phyloP scores from a whole-genome alignment of 2,888 invertebrate genomes.

The Blera fallax region DNA sequence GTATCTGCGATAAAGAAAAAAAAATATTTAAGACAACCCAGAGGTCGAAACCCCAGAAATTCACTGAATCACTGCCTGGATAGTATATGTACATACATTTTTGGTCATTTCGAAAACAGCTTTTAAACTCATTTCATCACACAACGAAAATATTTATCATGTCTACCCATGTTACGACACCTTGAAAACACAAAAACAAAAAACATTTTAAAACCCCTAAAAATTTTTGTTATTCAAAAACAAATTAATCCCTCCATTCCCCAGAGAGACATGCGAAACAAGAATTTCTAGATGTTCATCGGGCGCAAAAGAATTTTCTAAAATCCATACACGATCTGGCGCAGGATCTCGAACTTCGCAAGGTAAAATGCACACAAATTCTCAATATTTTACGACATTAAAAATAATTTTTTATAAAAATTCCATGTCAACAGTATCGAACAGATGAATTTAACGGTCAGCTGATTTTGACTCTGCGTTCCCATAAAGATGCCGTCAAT shows the following conservation, averaged over 20 bases:
- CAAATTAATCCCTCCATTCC: conserved; percentile 3
- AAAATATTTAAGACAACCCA: no score
- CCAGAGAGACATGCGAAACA: conserved; percentile 74
- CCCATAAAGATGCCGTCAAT: conserved; percentile 83
- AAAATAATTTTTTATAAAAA: background rate
- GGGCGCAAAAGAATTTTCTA: conserved; percentile 77
- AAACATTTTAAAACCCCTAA: background rate
- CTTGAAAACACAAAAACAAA: no score
- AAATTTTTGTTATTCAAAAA: background rate
- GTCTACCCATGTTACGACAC: no score
- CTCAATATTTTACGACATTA: background rate
- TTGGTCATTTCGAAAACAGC: no score
- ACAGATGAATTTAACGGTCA: conserved; percentile 82
- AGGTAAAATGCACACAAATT: conserved; percentile 71
- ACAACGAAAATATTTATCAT: no score
- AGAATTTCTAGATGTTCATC: conserved; percentile 71
- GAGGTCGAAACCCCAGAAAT: no score
- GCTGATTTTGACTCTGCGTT: conserved; percentile 82
- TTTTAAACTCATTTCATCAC: no score
- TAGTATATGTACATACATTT: no score
- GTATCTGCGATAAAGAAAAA: no score
- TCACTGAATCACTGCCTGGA: no score
- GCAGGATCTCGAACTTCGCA: conserved; percentile 79
- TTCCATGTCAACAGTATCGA: conserved; percentile 53
- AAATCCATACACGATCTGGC: conserved; percentile 76